phyloP scores from a whole-genome alignment of 1,140 invertebrate species.

The Colletes gigas region DNA sequence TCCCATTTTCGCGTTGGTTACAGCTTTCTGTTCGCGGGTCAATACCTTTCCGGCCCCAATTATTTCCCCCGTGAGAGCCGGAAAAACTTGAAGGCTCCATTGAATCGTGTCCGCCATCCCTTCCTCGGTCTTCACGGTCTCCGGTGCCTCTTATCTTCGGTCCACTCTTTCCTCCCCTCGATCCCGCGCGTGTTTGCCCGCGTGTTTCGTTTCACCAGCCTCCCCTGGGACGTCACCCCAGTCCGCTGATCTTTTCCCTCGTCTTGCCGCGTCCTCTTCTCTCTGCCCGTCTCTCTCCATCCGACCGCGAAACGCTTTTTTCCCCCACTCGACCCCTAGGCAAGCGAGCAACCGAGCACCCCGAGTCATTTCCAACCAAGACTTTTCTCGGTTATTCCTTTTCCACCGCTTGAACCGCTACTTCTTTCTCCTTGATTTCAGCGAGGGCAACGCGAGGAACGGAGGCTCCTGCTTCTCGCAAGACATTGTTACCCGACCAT shows the following conservation, averaged over 20 bases:
- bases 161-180: slow-evolving; percentile 13
- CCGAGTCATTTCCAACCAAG: slow-evolving; percentile 55
- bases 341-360: slow-evolving; percentile 39
- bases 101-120: slow-evolving; percentile 52
- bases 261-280: background rate
- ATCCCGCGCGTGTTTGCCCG: slow-evolving; percentile 41
- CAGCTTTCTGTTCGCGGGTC: slow-evolving; percentile 33
- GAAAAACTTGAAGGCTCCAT: slow-evolving; percentile 63
- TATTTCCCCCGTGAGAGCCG: slow-evolving; percentile 52
- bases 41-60: slow-evolving; percentile 58
- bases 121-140: slow-evolving; percentile 8
- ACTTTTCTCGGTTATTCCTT: slow-evolving; percentile 55
- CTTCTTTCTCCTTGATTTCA: slow-evolving; percentile 1
- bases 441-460: no score
- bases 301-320: slow-evolving; percentile 30
- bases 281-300: background rate
- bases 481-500: slow-evolving; percentile 36
- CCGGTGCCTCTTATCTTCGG: slow-evolving; percentile 48
- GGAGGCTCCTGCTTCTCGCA: background rate
- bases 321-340: slow-evolving; percentile 33
- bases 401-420: slow-evolving; percentile 24
- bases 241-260: slow-evolving; percentile 30
- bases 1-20: slow-evolving; percentile 27
- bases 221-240: slow-evolving; percentile 57
- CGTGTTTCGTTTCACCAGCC: slow-evolving; percentile 55